phyloP scores from a whole-genome alignment of 2,888 invertebrate species.

The Tachina fera region DNA sequence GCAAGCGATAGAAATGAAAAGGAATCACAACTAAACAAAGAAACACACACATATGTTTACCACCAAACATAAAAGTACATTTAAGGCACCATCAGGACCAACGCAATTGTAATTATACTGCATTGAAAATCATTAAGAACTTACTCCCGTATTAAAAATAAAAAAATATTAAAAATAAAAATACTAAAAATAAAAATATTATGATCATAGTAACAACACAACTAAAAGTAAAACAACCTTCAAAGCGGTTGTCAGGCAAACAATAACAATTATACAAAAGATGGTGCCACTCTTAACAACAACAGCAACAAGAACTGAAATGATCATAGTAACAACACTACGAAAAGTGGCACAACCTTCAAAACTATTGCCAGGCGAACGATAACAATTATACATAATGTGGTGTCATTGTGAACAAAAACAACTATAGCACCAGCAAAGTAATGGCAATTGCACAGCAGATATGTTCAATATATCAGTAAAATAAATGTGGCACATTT shows the following conservation, averaged over 20 bases:
- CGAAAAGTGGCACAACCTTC: not conserved
- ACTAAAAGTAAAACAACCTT: not conserved
- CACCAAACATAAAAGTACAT: not conserved
- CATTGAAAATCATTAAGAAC: conserved; percentile 11
- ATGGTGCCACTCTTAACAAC: not conserved
- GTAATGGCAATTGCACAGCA: not conserved
- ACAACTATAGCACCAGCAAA: not conserved
- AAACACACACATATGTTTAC: too few species aligned
- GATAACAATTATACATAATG: not conserved
- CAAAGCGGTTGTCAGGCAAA: not conserved
- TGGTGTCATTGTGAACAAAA: not conserved
- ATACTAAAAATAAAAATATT: not conserved
- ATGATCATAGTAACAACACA: too few species aligned
- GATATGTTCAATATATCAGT: not conserved
- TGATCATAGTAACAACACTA: too few species aligned
- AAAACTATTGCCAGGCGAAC: not conserved
- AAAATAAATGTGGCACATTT: too few species aligned
- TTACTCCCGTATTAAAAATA: not conserved
- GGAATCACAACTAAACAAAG: not conserved
- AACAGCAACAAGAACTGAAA: not conserved
- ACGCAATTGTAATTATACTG: not conserved
- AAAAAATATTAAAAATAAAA: not conserved
- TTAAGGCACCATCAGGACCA: not conserved
- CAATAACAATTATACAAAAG: not conserved
- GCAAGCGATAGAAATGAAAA: not conserved